Evolutionary conservation across 2,888 invertebrate genomes (phyloP), one percentile per base, ranked within the genome.

Genomic region (Argynnis bischoffii): DNA sequence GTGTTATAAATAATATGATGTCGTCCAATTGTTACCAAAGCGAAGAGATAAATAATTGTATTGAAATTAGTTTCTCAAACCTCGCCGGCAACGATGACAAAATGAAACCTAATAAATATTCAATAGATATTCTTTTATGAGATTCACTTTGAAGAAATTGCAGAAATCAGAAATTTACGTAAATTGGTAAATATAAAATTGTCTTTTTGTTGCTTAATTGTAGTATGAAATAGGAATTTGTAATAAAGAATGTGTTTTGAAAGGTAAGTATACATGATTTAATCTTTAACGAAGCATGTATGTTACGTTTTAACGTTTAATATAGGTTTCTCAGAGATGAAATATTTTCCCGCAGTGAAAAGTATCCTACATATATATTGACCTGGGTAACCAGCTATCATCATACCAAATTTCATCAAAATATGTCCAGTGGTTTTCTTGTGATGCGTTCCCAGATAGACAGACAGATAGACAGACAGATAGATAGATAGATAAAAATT

Each of bases 101-200:
- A 47, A 59, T 15, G 26, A 47, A 47, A 47, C 21, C 57, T n/a
- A 26, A 48, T 59, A 59, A 59, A 16, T 55, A 16, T 31, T 55
- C 55, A 35, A 35, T 35, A 35, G 55, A 35, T 16, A n/a, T 4
- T 11, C 26, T 26, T 26, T 26, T 48, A 15, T 47, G 47, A 21
- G 47, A 21, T 54, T 6, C 5, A 5, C 57, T 47, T 59, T 59
- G 47, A 47, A 47, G 47, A n/a, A n/a, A n/a, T n/a, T 59, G 2
- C 47, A 14, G 47, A 26, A 59, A 8, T 59, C 57, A 26, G 57
- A 47, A 26, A 59, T 59, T 59, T 26, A 47, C 26, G 47, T 47
- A 59, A 21, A 59, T 59, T 59, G n/a, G 6, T n/a, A n/a, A 11
- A 11, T 16, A 14, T 26, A 26, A 59, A 59, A 47, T 59, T 59